Conservation (phyloP, 2,113 vertebrate genomes). For the Halcyon malimbica region DNA sequence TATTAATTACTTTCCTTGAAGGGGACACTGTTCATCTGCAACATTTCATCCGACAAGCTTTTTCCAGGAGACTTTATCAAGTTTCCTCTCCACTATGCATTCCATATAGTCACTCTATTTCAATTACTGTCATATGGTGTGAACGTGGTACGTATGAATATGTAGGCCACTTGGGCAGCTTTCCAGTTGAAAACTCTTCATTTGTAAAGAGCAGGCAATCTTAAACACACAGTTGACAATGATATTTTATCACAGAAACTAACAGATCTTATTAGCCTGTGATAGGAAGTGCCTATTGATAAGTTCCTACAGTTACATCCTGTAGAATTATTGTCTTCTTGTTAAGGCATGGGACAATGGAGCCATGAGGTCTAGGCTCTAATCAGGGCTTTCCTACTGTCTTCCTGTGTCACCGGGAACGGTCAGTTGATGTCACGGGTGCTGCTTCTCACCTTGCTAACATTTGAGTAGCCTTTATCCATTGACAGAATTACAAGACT, state of each 20-base stretch:
- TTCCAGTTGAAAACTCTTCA: slow-evolving; percentile 58
- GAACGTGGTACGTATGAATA: slow-evolving; percentile 62
- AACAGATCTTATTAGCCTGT: slow-evolving; percentile 34
- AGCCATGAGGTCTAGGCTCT: slow-evolving; percentile 44
- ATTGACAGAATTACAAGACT: background rate
- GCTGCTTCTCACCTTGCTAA: slow-evolving; percentile 12
- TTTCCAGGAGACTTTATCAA: slow-evolving; percentile 58
- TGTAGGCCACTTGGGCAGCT: slow-evolving; percentile 61
- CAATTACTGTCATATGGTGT: slow-evolving; percentile 66
- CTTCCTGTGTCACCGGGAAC: slow-evolving; percentile 7
- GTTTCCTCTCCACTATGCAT: slow-evolving; percentile 46
- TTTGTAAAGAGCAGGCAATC: slow-evolving; percentile 46
- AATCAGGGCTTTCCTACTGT: slow-evolving; percentile 23
- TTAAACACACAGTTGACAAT: slow-evolving; percentile 38
- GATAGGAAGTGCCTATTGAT: slow-evolving; percentile 61
- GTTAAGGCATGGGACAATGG: slow-evolving; percentile 5
- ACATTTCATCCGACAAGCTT: slow-evolving; percentile 62
- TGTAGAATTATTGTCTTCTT: slow-evolving; percentile 31
- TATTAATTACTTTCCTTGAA: slow-evolving; percentile 49
- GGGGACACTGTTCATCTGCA: slow-evolving; percentile 48
- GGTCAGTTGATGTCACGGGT: background rate
- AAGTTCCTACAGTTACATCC: slow-evolving; percentile 59
- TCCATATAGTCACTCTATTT: slow-evolving; percentile 56
- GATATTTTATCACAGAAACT: slow-evolving; percentile 40
- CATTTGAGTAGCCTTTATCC: background rate